phyloP scores from a whole-genome alignment of 2,797 vertebrate species.

The Picus viridis region DNA sequence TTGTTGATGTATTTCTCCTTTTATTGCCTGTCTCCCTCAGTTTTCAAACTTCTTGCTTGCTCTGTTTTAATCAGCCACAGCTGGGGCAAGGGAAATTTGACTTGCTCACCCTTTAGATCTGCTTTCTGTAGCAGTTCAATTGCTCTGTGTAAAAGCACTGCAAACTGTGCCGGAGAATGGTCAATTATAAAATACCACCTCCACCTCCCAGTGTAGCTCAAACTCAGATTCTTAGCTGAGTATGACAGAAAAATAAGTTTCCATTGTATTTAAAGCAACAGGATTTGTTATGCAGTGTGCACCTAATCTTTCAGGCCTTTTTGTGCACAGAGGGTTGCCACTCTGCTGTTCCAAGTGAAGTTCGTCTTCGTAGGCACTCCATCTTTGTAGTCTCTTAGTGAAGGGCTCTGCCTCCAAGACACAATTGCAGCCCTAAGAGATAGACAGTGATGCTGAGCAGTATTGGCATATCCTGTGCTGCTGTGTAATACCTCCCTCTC shows the following conservation, averaged over 20 bases:
- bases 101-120: background rate
- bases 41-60: background rate
- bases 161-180: background rate
- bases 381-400: background rate
- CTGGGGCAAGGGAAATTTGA: background rate
- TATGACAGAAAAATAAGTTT: background rate
- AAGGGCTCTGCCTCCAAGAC: background rate
- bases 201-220: background rate
- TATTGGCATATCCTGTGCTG: background rate
- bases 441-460: accelerated
- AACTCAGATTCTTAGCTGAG: background rate
- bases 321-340: background rate
- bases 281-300: background rate
- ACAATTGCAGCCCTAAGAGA: background rate
- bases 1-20: background rate
- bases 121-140: background rate
- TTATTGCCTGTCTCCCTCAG: background rate
- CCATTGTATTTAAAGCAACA: background rate
- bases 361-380: background rate
- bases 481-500: accelerated
- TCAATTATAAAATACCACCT: background rate
- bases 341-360: background rate
- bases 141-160: background rate
- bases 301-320: background rate
- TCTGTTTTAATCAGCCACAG: background rate